A percentile compares a stretch with the other conserved stretches of the same genome.
Evolutionary conservation across 2,797 vertebrate genomes (phyloP).

Genomic region (Hafferia zeledoni): DNA sequence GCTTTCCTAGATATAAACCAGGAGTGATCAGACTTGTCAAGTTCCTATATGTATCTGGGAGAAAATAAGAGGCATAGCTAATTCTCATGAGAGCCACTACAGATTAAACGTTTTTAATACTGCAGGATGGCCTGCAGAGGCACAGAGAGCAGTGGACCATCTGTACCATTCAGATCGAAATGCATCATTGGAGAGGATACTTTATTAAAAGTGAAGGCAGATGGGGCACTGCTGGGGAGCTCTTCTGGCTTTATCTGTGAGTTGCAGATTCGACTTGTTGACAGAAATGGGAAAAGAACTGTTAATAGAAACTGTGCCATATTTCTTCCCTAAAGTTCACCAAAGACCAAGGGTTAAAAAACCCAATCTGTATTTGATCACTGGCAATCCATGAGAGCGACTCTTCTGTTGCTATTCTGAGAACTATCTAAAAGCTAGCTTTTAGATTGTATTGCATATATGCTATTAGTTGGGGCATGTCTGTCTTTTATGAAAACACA

Average conservation of each 20-base stretch:
- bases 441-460: conserved; percentile 16
- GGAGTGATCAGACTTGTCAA: neutral
- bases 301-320: neutral
- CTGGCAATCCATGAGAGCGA: neutral
- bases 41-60: neutral
- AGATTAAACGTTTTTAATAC: conserved; percentile 9
- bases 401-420: neutral
- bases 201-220: neutral
- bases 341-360: neutral
- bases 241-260: neutral
- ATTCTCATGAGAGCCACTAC: neutral
- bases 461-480: neutral
- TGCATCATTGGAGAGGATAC: neutral
- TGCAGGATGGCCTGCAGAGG: neutral
- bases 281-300: neutral
- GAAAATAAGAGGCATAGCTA: neutral
- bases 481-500: neutral
- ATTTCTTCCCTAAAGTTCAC: neutral
- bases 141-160: neutral
- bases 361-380: neutral
- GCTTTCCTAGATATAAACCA: neutral
- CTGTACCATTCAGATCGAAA: neutral
- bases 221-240: neutral
- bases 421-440: neutral
- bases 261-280: neutral